Percentiles rank a stretch among this genome's conserved stretches.
These are phyloP conservation scores for Xenopus petersii DNA, from an alignment of 2,797 vertebrate species.

Conservation along the genomic window DNA sequence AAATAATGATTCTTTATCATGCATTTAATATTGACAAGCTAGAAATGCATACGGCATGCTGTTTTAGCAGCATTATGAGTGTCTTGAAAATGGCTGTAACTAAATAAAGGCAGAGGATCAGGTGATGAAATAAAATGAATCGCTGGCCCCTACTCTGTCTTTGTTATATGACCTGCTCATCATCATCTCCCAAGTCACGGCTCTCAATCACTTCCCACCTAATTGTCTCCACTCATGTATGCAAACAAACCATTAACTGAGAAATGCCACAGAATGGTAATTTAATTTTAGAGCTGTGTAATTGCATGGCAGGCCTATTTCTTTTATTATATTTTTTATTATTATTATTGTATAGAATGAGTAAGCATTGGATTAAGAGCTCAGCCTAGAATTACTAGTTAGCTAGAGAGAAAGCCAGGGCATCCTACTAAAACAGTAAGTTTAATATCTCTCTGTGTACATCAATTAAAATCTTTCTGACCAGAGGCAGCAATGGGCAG, in stretches of 20 bases:
- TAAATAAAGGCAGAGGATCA: neutral
- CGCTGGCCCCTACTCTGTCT: neutral
- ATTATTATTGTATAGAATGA: slow-evolving; percentile 54
- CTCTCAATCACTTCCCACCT: slow-evolving; percentile 55
- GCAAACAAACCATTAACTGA: slow-evolving; percentile 61
- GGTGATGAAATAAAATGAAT: neutral
- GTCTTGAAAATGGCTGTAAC: no score
- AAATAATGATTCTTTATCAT: no score
- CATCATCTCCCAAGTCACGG: slow-evolving; percentile 59
- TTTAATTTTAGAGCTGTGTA: slow-evolving; percentile 61
- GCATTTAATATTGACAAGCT: no score
- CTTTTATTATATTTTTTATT: slow-evolving; percentile 37
- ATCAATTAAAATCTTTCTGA: neutral
- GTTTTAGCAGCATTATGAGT: no score
- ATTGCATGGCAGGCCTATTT: slow-evolving; percentile 53
- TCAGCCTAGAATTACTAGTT: slow-evolving; percentile 49
- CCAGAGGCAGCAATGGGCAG: neutral
- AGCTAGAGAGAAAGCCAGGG: neutral
- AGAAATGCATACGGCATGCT: no score
- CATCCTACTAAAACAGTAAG: neutral
- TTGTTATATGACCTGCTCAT: slow-evolving; percentile 13
- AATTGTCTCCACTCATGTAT: slow-evolving; percentile 69
- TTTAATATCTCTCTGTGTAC: neutral
- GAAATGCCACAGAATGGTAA: slow-evolving; percentile 70
- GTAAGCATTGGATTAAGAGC: slow-evolving; percentile 63